Evolutionary conservation across 1,140 invertebrate species (phyloP).

Genomic region (Steinernema feltiae): DNA sequence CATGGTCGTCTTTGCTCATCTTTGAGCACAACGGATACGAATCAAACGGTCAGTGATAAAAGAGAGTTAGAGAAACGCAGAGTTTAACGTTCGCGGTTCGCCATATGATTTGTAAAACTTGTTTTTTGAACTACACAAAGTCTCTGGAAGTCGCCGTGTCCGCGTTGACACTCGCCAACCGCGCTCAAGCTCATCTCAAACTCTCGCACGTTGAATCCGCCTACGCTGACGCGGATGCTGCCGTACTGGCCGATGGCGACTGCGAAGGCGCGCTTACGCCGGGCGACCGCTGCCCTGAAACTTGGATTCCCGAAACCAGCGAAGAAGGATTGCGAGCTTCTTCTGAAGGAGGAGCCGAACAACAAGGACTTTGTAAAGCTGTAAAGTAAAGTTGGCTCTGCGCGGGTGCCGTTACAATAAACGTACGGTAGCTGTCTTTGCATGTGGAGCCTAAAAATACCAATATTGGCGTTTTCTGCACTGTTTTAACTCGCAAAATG

Average conservation of each 20-base stretch:
- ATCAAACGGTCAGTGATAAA: too few species aligned
- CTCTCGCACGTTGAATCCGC: neutral
- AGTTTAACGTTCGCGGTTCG: too few species aligned
- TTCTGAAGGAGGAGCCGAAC: neutral
- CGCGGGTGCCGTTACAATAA: too few species aligned
- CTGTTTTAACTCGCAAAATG: too few species aligned
- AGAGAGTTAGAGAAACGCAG: too few species aligned
- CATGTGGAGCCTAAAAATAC: too few species aligned
- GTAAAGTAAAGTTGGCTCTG: too few species aligned
- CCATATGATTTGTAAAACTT: too few species aligned
- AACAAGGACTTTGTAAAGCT: neutral
- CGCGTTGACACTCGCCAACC: neutral
- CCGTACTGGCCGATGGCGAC: neutral
- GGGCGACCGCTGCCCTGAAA: neutral
- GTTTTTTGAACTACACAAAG: neutral
- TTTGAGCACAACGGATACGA: too few species aligned
- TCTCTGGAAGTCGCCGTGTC: neutral
- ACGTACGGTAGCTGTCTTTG: too few species aligned
- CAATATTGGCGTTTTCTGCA: too few species aligned
- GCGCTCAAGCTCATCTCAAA: neutral
- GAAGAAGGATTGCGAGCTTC: neutral
- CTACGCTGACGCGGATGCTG: neutral
- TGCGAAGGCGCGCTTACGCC: neutral
- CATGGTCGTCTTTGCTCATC: too few species aligned
- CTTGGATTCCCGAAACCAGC: neutral